Evolutionary conservation across 2,888 invertebrate species (phyloP).

Genomic region (Lottia scabra): DNA sequence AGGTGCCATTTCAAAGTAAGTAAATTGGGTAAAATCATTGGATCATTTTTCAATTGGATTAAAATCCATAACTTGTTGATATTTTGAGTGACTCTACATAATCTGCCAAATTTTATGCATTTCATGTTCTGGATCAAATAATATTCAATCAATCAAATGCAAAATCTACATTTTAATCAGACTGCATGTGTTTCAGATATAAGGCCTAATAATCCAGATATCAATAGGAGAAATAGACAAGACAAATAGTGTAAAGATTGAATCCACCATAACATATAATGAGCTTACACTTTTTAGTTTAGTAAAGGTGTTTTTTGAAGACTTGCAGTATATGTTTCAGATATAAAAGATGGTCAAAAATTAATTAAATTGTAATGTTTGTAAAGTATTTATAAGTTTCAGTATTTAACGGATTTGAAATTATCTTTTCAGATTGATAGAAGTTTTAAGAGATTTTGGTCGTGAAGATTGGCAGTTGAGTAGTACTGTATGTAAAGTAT

Average conservation of each 20-base stretch:
- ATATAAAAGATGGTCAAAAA: no score
- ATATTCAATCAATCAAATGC: neutral
- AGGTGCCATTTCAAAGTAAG: conserved; percentile 69
- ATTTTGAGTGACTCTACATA: neutral
- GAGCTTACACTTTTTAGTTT: no score
- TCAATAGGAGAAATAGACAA: no score
- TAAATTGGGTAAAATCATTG: neutral
- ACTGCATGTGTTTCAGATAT: no score
- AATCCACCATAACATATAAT: no score
- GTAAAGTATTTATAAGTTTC: no score
- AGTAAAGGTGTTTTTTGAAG: no score
- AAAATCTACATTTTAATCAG: no score
- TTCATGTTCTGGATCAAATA: neutral
- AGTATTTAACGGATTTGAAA: neutral
- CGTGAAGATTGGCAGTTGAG: conserved; percentile 79
- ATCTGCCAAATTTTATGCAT: neutral
- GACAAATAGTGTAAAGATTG: no score
- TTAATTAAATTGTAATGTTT: no score
- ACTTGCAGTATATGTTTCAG: no score
- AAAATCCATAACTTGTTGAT: neutral
- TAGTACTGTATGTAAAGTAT: conserved; percentile 80
- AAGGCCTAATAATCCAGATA: no score
- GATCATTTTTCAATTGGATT: neutral
- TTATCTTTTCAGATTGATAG: conserved; percentile 69
- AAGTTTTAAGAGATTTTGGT: conserved; percentile 74